Base-by-base conservation (phyloP, 2,113 vertebrate species). In the Syngnathus typhle region DNA sequence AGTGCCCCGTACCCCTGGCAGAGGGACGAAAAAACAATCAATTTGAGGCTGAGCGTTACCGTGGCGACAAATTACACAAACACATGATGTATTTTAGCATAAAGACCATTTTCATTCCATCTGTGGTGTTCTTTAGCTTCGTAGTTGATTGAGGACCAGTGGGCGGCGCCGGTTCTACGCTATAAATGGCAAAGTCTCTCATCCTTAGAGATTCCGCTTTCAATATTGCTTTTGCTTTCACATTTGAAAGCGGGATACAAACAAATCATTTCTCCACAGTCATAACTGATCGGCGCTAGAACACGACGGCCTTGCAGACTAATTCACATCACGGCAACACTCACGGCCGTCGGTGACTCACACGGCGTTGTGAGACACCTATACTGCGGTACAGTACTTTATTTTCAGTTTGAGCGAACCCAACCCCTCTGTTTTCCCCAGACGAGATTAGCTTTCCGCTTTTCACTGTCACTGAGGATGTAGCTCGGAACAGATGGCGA, bases 1-100 rank as follows among this genome's bases (percentile, higher is more conserved):
- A 82, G 88, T 51, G 83, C 82, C 51, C 87, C 89, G 73, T 90
- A 91, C 61, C 70, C 82, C 70, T 88, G 87, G 84, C 47, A 82
- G 84, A 91, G 82, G 73, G 88, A 87, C 86, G 75, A 70, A 80
- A 68, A 88, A 70, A 83, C 69, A 36, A 58, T 54, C 12, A 44
- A 67, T 65, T 77, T 56, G 60, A 39, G 41, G 41, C 60, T 54
- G 65, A n/a, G 63, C 3, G 27, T 13, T 0, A 16, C 0, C 13
- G 49, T 1, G 2, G 64, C 0, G 2, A 7, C 38, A 71, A 56
- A 54, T 36, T 38, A 27, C 38, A 52, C 12, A 2, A 59, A n/a
- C 44, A 44, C 21, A 60, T 38, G 5, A 23, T 23, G n/a, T 52
- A 6, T 5, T 54, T 54, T 54, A 54, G n/a, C 21, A 41, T 41